Percentiles rank a stretch among this genome's conserved stretches.
Conservation (phyloP, 2,888 invertebrate genomes). For the Ichneumoninae sp. region DNA sequence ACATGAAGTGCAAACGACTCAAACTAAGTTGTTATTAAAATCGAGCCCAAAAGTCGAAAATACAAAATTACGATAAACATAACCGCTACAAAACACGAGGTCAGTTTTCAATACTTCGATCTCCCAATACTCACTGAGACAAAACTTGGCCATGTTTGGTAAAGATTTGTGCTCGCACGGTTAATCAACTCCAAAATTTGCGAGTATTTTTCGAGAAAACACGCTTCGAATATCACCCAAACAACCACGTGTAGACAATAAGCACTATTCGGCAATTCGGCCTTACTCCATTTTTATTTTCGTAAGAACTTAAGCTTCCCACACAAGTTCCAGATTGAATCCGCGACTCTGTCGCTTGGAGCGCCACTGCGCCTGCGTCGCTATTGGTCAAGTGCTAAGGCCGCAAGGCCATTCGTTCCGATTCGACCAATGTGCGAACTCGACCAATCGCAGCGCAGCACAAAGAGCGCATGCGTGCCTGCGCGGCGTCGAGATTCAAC, state of each 20-base stretch:
- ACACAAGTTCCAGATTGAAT: background rate
- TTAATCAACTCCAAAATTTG: background rate
- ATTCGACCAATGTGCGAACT: background rate
- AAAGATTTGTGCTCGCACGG: background rate
- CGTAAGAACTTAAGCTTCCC: too few species aligned
- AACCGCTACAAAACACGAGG: conserved; percentile 54
- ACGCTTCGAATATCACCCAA: background rate
- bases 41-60: background rate
- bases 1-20: too few species aligned
- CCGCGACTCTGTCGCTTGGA: background rate
- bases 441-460: background rate
- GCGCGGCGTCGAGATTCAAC: background rate
- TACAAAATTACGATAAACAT: conserved; percentile 48
- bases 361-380: background rate
- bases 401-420: background rate
- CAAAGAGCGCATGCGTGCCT: background rate
- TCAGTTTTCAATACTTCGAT: background rate
- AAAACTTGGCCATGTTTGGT: conserved; percentile 84
- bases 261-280: background rate
- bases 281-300: background rate
- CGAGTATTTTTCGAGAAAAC: conserved; percentile 11
- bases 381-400: background rate
- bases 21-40: background rate
- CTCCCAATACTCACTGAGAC: conserved; percentile 81
- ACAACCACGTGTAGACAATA: conserved; percentile 12